These are phyloP conservation scores for Steinernema khuongi DNA, from an alignment of 1,140 invertebrate species.

Conservation along the genomic window DNA sequence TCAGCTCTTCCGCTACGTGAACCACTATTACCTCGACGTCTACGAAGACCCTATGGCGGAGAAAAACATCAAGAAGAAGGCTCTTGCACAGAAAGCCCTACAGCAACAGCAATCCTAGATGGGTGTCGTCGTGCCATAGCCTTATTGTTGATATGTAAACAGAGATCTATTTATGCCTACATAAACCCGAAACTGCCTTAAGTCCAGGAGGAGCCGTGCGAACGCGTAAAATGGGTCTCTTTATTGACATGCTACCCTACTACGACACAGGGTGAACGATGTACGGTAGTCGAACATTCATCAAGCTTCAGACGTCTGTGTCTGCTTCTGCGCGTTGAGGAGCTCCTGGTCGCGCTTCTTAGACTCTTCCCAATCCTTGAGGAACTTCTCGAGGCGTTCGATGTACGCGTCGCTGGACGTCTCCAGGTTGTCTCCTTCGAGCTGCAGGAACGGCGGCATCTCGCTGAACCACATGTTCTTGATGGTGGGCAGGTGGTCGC, in stretches of 20 bases:
- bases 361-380: neutral
- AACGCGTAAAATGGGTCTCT: too few species aligned
- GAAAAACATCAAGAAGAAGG: conserved; percentile 25
- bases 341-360: neutral
- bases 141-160: too few species aligned
- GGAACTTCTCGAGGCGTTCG: neutral
- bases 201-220: too few species aligned
- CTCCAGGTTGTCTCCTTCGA: neutral
- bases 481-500: neutral
- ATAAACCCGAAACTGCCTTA: too few species aligned
- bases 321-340: too few species aligned
- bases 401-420: neutral
- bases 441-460: neutral
- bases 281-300: too few species aligned
- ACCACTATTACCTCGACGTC: conserved; percentile 53
- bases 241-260: too few species aligned
- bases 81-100: neutral
- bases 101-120: neutral
- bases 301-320: too few species aligned
- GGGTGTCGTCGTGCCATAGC: too few species aligned
- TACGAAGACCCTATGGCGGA: conserved; percentile 50
- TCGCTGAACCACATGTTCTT: neutral
- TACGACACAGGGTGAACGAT: too few species aligned
- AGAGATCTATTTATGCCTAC: too few species aligned
- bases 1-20: conserved; percentile 47